A percentile compares a stretch with the other conserved stretches of the same genome.
These are phyloP conservation scores for Tetramorium parvispinum DNA, from an alignment of 1,140 invertebrate species.

Conservation along the genomic window DNA sequence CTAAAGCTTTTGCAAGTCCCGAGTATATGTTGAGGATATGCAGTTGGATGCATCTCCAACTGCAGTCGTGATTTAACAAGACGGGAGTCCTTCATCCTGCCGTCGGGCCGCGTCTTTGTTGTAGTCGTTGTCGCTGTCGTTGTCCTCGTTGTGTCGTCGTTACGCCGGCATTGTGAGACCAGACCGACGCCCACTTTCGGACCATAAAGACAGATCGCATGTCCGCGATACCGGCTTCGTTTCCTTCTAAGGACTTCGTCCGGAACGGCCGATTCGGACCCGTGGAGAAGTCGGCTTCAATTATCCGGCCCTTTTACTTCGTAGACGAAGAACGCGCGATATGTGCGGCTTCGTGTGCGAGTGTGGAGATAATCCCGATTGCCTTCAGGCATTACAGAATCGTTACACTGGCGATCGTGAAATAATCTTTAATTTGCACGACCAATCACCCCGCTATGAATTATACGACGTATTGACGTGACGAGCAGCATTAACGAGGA, in stretches of 20 bases:
- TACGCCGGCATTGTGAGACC: slow-evolving; percentile 71
- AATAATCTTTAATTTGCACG: background rate
- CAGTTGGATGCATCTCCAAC: slow-evolving; percentile 45
- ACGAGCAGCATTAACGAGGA: slow-evolving; percentile 2
- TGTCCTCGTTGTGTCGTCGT: slow-evolving; percentile 72
- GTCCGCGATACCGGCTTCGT: slow-evolving; percentile 71
- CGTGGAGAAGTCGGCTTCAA: slow-evolving; percentile 68
- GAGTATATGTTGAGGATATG: background rate
- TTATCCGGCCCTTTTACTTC: slow-evolving; percentile 67
- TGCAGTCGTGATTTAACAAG: slow-evolving; percentile 67
- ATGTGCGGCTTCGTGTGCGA: background rate
- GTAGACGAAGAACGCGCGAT: slow-evolving; percentile 20
- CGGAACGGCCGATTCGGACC: slow-evolving; percentile 64
- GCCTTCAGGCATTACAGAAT: background rate
- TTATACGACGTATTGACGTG: slow-evolving; percentile 11
- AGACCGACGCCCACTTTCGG: slow-evolving; percentile 76
- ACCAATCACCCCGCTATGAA: background rate
- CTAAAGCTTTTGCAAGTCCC: background rate
- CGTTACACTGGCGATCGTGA: slow-evolving; percentile 30
- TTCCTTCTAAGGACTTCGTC: slow-evolving; percentile 75
- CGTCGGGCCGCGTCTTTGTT: slow-evolving; percentile 63
- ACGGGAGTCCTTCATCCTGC: slow-evolving; percentile 66
- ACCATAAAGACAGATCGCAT: slow-evolving; percentile 77
- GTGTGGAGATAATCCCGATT: background rate
- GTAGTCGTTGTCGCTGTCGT: slow-evolving; percentile 49